Base-by-base conservation (phyloP, 2,888 invertebrate genomes). In the Ormyrus nitidulus region DNA sequence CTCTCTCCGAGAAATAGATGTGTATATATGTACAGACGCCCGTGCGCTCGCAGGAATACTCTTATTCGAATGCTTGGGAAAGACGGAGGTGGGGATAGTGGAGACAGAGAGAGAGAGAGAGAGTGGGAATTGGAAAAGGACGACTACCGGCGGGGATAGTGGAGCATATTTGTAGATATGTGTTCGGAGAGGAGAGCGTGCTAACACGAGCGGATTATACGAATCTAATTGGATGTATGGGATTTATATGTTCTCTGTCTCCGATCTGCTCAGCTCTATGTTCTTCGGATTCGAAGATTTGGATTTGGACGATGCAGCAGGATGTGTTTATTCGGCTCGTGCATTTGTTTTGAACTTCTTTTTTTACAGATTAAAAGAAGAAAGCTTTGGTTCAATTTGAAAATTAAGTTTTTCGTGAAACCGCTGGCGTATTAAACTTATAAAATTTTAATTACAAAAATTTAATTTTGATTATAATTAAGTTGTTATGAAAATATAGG, bases 151-250 rank as follows among this genome's bases (percentile, higher is more conserved):
- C 10, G 11, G 9, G 54, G 19, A 51, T 19, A 68, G 19, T 54
- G 7, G 49, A 10, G 34, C 5, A 7, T 13, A 65, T 7, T 19
- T 48, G 49, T 34, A 49, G 11, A 5, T 34, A 61, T 11, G 13
- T n/a, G 49, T n/a, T 7, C 9, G 10, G 51, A 34, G 69, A 56
- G 48, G 56, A 44, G 62, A 44, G 44, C 13, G 46, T 49, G 61
- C 61, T 71, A 71, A 68, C 46, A 71, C 86, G 83, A 86, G 82
- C 80, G 89, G 89, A 89, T 89, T 90, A 89, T 88, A 87, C 86
- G 85, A 88, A 84, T 87, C 87, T 89, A 89, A 90, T 90, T 89
- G 88, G 90, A 88, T 89, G 85, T 87, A 88, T 85, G 87, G 86
- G 87, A 87, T 87, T 87, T 87, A 84, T 84, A 83, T 81, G 83